Evolutionary conservation across 1,140 invertebrate genomes (phyloP).

Genomic region (Spodoptera litura): DNA sequence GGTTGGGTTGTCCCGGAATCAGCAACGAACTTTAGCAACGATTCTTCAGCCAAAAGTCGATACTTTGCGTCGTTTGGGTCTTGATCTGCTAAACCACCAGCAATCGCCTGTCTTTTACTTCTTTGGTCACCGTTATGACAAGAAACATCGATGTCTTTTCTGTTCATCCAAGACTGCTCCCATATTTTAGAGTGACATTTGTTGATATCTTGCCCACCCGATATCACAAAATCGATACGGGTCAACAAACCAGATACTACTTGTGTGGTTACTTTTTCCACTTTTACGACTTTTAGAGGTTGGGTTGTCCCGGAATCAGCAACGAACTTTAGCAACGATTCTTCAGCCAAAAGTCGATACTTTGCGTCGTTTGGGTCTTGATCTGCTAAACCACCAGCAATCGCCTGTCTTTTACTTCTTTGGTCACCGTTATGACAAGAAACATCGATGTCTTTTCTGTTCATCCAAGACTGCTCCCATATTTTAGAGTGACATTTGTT

Average conservation of each 20-base stretch:
- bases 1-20: background rate
- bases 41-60: background rate
- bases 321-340: slow-evolving; percentile 7
- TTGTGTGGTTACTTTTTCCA: background rate
- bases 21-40: background rate
- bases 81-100: background rate
- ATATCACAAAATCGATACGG: slow-evolving; percentile 12
- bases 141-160: background rate
- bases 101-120: background rate
- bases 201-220: background rate
- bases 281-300: background rate
- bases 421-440: background rate
- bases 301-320: background rate
- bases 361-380: background rate
- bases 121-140: background rate
- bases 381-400: background rate
- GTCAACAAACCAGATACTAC: background rate
- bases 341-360: background rate
- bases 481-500: slow-evolving; percentile 1
- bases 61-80: background rate
- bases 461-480: background rate
- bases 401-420: background rate
- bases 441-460: slow-evolving; percentile 9
- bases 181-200: background rate
- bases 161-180: background rate